Conservation (phyloP, 2,113 vertebrate genomes). For the Macrotus californicus region DNA sequence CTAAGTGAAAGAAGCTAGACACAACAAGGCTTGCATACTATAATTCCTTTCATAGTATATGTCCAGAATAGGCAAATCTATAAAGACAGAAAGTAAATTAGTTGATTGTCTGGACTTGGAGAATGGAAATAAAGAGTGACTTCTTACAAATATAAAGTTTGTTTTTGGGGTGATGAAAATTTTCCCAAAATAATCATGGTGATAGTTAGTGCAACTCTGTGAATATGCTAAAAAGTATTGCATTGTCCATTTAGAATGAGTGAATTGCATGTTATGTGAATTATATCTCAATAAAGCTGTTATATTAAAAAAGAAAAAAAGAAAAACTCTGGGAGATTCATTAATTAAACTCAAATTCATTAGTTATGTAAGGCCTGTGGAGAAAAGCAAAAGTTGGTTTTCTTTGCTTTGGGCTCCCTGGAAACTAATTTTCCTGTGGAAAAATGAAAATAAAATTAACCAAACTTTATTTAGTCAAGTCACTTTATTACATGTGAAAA, state of each 20-base stretch:
- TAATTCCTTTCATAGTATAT: neutral
- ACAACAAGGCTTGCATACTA: neutral
- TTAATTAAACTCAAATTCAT: neutral
- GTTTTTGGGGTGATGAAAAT: neutral
- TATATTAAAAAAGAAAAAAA: neutral
- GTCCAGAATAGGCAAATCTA: neutral
- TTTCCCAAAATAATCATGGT: neutral
- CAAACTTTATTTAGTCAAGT: neutral
- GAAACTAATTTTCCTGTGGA: neutral
- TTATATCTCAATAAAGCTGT: neutral
- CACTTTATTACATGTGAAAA: neutral
- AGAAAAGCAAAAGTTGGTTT: neutral
- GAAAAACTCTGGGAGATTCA: neutral
- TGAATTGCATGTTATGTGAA: neutral
- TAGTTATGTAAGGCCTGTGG: neutral
- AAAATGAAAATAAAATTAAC: conserved; percentile 10
- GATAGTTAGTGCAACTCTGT: neutral
- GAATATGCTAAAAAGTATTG: neutral
- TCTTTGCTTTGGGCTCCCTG: neutral
- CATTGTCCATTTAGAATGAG: neutral
- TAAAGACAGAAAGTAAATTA: neutral
- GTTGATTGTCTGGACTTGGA: neutral
- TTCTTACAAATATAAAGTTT: neutral
- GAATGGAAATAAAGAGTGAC: neutral
- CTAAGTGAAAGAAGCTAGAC: neutral